Evolutionary conservation across 2,888 invertebrate species (phyloP), one percentile per base, ranked within the genome.

Genomic region (Sialis fuliginosa): DNA sequence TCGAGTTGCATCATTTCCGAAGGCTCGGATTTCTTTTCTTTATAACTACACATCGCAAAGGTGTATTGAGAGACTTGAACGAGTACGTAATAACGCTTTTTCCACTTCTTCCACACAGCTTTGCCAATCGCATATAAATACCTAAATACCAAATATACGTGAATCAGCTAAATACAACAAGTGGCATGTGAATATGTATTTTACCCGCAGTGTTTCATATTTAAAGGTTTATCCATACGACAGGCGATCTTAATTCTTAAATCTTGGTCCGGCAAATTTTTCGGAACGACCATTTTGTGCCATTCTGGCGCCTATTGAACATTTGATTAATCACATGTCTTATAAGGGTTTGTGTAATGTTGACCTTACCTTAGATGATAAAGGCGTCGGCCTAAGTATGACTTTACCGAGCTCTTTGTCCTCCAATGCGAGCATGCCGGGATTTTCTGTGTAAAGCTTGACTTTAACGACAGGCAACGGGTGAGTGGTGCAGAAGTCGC

Each of bases 41-140:
- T 89, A 66, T 97, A 98, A 58, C 93, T 96, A 70, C 98, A 99
- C 81, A 98, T 89, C 41, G 98, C 97, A 71, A 99, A 98, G 37
- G 97, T 97, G 68, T 99, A 98, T 71, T 99, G 98, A 51, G 96
- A 96, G 41, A 97, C 96, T 77, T 98, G 97, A 43, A 98, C 97
- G 54, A 98, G 72, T 53, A 97, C 95, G 75, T 89, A 96, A 68
- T 97, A 98, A 48, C 98, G 76, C 59, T 91, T 88, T 70, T 98
- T 98, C 96, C 97, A 98, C 64, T 97, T 98, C 62, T 97, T 93
- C 97, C 98, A 99, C 2, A 96, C 95, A 50, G 81, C 81, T 69
- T 96, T 95, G 44, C 98, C 91, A 58, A 90, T 77, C n/a, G 89
- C 88, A 66, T 87, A 90, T 42, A 92, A 72, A 62, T 90, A 82